phyloP scores from a whole-genome alignment of 2,797 vertebrate species.

The Pseudotriccus pelzelni region DNA sequence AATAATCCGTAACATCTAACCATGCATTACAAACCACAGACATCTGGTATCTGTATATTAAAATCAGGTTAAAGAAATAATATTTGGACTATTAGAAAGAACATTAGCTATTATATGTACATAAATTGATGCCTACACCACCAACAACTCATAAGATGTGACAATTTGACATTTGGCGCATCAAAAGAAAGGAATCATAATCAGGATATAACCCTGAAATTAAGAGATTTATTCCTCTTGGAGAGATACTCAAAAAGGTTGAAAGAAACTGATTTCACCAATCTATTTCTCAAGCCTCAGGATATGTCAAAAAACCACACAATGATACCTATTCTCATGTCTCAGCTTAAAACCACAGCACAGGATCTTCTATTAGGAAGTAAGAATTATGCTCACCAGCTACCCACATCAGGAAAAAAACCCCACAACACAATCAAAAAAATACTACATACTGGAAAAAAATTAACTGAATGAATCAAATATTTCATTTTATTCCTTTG shows the following conservation, averaged over 20 bases:
- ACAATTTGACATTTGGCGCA: neutral
- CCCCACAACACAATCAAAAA: neutral
- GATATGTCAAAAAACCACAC: neutral
- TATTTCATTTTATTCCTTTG: neutral
- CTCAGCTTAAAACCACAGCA: neutral
- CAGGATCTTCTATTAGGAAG: neutral
- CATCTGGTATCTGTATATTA: neutral
- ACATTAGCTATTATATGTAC: rapidly evolving
- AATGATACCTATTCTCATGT: neutral
- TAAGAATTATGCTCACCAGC: neutral
- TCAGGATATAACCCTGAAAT: neutral
- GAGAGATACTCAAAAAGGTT: neutral
- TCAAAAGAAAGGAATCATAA: neutral
- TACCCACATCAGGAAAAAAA: neutral
- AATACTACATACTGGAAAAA: neutral
- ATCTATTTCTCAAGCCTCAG: neutral
- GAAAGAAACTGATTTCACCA: neutral
- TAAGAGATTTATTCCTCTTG: neutral
- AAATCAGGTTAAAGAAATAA: neutral
- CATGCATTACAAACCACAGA: neutral
- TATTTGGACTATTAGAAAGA: neutral
- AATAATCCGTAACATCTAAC: neutral
- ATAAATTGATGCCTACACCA: neutral
- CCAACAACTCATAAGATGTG: rapidly evolving
- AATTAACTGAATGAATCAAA: neutral